phyloP scores from a whole-genome alignment of 1,140 invertebrate species.

The Drosophila fuyamai region DNA sequence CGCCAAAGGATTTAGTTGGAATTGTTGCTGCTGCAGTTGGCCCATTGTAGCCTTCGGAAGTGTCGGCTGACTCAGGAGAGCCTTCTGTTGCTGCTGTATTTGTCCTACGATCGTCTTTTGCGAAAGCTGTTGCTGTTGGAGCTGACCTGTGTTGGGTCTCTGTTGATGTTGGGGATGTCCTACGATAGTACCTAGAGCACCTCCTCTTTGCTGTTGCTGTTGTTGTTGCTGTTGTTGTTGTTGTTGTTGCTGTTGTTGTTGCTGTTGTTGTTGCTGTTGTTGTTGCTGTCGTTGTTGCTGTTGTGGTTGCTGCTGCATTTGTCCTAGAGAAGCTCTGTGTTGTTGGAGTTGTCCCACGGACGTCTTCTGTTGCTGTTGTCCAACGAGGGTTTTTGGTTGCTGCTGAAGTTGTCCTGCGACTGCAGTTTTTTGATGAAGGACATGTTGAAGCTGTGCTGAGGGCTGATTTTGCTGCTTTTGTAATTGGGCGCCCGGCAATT shows the following conservation, averaged over 20 bases:
- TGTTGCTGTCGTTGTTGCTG: background rate
- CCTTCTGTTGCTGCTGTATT: conserved; percentile 17
- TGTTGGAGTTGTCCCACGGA: conserved; percentile 4
- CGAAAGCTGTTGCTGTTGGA: conserved; percentile 5
- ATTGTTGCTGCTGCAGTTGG: background rate
- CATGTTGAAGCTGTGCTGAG: background rate
- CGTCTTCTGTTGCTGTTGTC: background rate
- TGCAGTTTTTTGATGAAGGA: background rate
- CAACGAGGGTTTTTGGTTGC: background rate
- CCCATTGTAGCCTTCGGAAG: background rate
- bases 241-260: background rate
- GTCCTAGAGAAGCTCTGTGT: background rate
- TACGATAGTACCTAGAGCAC: too few species aligned
- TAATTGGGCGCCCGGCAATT: background rate
- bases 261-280: background rate
- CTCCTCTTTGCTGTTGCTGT: conserved; percentile 12
- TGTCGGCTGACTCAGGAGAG: background rate
- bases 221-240: conserved; percentile 12
- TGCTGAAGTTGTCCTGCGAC: conserved; percentile 5
- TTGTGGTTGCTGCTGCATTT: conserved; percentile 5
- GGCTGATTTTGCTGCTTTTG: conserved; percentile 1
- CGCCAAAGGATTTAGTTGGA: conserved; percentile 4
- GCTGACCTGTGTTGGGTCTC: background rate
- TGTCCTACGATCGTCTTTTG: background rate
- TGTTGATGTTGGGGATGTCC: conserved; percentile 11